A percentile compares a stretch with the other conserved stretches of the same genome.
Conservation (phyloP, 1,140 invertebrate species). For the Apis laboriosa region DNA sequence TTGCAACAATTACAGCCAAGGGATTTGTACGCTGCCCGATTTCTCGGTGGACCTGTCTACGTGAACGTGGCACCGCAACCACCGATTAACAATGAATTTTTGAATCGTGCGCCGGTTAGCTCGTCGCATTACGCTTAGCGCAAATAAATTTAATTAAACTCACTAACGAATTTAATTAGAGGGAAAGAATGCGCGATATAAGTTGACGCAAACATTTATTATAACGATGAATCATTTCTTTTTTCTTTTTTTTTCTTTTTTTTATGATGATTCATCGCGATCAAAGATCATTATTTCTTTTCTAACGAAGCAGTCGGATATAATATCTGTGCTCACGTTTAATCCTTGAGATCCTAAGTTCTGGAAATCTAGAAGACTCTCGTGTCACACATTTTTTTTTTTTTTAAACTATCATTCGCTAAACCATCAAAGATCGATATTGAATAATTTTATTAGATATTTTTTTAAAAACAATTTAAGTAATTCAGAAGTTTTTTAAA, state of each 20-base stretch:
- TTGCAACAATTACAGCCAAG: slow-evolving; percentile 17
- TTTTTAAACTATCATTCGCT: too few species aligned
- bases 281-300: neutral
- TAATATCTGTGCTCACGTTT: too few species aligned
- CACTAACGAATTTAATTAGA: slow-evolving; percentile 16
- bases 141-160: slow-evolving; percentile 35
- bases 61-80: slow-evolving; percentile 21
- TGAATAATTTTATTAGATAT: too few species aligned
- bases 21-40: slow-evolving; percentile 16
- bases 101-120: neutral
- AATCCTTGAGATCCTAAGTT: too few species aligned
- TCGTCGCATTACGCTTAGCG: neutral
- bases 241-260: neutral
- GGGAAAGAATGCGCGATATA: neutral
- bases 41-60: slow-evolving; percentile 23
- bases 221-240: neutral
- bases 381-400: too few species aligned
- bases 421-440: too few species aligned
- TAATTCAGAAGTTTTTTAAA: too few species aligned
- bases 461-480: too few species aligned
- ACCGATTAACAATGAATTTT: slow-evolving; percentile 41
- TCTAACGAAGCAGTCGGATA: neutral
- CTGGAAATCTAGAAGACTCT: too few species aligned
- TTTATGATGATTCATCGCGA: neutral
- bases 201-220: neutral